These are phyloP conservation scores for Stratiolaelaps scimitus DNA, from an alignment of 1,140 invertebrate genomes.

Conservation along the genomic window DNA sequence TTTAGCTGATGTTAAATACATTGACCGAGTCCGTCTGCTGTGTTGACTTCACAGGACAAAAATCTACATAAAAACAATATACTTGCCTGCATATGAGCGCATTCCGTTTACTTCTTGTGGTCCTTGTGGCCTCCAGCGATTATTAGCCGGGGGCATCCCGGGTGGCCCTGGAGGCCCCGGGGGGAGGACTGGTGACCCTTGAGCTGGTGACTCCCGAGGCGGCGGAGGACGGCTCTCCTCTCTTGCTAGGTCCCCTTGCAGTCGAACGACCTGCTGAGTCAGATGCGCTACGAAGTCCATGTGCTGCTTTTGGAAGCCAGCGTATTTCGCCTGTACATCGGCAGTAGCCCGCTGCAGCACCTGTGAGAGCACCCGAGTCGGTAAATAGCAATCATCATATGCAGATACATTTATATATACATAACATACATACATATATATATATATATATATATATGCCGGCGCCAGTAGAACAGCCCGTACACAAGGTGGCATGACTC, in stretches of 20 bases:
- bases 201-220: slow-evolving; percentile 54
- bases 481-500: no score
- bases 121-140: slow-evolving; percentile 33
- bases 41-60: neutral
- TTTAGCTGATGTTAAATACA: no score
- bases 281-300: slow-evolving; percentile 84
- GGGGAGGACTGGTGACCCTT: slow-evolving; percentile 38
- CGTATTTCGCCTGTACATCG: slow-evolving; percentile 52
- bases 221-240: neutral
- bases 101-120: neutral
- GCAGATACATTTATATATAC: no score
- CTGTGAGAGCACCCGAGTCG: slow-evolving; percentile 55
- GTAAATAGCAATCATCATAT: slow-evolving; percentile 47
- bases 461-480: no score
- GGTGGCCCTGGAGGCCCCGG: slow-evolving; percentile 38
- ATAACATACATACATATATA: no score
- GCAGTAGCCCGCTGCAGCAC: slow-evolving; percentile 50
- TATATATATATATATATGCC: no score
- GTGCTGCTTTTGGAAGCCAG: slow-evolving; percentile 75
- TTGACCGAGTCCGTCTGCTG: no score
- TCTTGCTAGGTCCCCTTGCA: slow-evolving; percentile 48
- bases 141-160: slow-evolving; percentile 28
- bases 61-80: neutral
- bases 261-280: slow-evolving; percentile 55
- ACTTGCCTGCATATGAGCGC: slow-evolving; percentile 3